Conservation (phyloP, 2,888 invertebrate genomes). For the Frankliniella intonsa region DNA sequence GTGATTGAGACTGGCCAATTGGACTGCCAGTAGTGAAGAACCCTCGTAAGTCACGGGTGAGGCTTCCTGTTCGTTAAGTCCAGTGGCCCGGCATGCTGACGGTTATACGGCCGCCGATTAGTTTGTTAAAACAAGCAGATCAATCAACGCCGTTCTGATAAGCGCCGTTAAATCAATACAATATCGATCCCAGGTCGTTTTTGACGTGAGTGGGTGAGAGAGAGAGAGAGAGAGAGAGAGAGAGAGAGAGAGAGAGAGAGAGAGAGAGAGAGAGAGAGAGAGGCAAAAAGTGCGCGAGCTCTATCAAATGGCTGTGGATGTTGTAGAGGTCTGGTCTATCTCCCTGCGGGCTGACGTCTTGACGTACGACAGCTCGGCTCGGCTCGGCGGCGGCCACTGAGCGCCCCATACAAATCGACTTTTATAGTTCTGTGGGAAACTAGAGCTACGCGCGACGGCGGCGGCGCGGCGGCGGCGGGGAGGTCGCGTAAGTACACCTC, state of each 20-base stretch:
- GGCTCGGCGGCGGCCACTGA: background rate
- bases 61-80: too few relatives aligned
- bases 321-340: background rate
- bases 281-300: too few relatives aligned
- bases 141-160: background rate
- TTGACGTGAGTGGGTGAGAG: background rate
- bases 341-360: background rate
- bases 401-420: background rate
- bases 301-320: background rate
- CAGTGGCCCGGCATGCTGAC: background rate
- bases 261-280: too few relatives aligned
- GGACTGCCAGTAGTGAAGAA: too few relatives aligned
- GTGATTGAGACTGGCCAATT: too few relatives aligned
- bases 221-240: background rate
- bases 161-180: background rate
- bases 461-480: too few relatives aligned
- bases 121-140: background rate
- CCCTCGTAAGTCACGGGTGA: too few relatives aligned
- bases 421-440: constrained; percentile 21
- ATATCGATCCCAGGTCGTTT: background rate
- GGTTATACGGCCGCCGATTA: background rate
- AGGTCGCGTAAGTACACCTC: too few relatives aligned
- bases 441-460: background rate
- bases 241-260: background rate
- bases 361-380: background rate